Conservation (phyloP, 2,797 vertebrate species). For the Sebastes steindachneri region DNA sequence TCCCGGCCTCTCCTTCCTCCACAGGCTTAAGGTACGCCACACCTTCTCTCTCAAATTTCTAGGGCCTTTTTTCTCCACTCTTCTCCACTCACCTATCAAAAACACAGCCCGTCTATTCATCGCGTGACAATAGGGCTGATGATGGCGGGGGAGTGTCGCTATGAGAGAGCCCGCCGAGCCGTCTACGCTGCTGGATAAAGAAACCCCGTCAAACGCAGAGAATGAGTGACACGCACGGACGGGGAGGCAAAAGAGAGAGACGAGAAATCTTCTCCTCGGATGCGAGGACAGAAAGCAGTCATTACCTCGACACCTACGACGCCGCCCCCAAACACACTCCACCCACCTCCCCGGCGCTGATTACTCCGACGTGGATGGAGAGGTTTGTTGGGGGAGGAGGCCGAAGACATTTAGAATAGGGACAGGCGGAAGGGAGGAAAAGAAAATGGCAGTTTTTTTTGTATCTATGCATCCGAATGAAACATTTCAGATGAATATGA, state of each 20-base stretch:
- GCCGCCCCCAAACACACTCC: neutral
- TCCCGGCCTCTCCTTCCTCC: neutral
- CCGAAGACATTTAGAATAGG: neutral
- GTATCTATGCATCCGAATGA: neutral
- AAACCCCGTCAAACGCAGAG: neutral
- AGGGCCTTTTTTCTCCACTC: neutral
- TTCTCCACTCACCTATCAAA: conserved; percentile 21
- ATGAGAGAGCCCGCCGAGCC: conserved; percentile 30
- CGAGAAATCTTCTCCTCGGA: neutral
- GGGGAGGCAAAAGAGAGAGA: neutral
- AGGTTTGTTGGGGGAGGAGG: neutral
- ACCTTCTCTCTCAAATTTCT: conserved; percentile 12
- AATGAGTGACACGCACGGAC: neutral
- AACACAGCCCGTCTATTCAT: conserved; percentile 52
- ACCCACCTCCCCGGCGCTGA: neutral
- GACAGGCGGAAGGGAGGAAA: neutral
- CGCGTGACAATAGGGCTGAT: conserved; percentile 49
- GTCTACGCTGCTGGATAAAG: conserved; percentile 53
- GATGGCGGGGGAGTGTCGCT: conserved; percentile 36
- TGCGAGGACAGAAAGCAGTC: neutral
- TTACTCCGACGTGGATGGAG: neutral
- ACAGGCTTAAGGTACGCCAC: neutral
- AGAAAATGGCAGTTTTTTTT: neutral
- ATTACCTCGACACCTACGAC: neutral
- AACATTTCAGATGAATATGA: neutral